phyloP scores from a whole-genome alignment of 1,140 invertebrate species.

The Anoplophora glabripennis region DNA sequence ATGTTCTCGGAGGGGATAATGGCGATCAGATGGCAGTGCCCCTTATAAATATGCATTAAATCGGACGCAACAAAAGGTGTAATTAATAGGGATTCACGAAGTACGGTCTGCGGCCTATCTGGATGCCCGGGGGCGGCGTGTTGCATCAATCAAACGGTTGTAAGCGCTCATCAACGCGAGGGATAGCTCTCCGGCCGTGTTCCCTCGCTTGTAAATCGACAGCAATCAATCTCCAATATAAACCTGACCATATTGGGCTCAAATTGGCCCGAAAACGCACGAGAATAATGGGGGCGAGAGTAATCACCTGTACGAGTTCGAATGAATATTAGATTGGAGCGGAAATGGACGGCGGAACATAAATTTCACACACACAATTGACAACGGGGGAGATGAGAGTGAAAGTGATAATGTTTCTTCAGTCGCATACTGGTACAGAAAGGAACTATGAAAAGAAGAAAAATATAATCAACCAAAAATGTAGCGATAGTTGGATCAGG shows the following conservation, averaged over 20 bases:
- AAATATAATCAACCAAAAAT: too few species aligned
- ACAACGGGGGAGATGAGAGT: too few species aligned
- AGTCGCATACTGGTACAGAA: too few species aligned
- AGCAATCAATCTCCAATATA: slow-evolving; percentile 28
- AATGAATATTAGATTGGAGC: too few species aligned
- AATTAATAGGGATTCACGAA: slow-evolving; percentile 43
- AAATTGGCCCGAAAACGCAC: slow-evolving; percentile 8
- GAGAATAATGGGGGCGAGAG: slow-evolving; percentile 8
- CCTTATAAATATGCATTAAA: slow-evolving; percentile 30
- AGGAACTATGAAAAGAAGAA: too few species aligned
- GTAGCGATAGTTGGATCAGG: too few species aligned
- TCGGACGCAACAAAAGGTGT: slow-evolving; percentile 33
- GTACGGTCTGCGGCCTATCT: slow-evolving; percentile 14
- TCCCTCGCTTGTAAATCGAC: slow-evolving; percentile 26
- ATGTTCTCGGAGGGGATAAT: too few species aligned
- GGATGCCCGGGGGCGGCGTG: slow-evolving; percentile 27
- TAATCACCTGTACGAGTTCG: slow-evolving; percentile 10
- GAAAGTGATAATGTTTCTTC: too few species aligned
- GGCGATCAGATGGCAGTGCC: too few species aligned
- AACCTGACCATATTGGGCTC: slow-evolving; percentile 7
- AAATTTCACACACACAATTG: too few species aligned
- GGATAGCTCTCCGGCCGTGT: slow-evolving; percentile 26
- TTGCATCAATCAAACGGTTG: slow-evolving; percentile 43
- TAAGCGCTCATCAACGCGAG: slow-evolving; percentile 40
- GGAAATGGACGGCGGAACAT: too few species aligned